A percentile compares a stretch with the other conserved stretches of the same genome.
phyloP scores from a whole-genome alignment of 2,797 vertebrate genomes.

The Enteromius treurensis region DNA sequence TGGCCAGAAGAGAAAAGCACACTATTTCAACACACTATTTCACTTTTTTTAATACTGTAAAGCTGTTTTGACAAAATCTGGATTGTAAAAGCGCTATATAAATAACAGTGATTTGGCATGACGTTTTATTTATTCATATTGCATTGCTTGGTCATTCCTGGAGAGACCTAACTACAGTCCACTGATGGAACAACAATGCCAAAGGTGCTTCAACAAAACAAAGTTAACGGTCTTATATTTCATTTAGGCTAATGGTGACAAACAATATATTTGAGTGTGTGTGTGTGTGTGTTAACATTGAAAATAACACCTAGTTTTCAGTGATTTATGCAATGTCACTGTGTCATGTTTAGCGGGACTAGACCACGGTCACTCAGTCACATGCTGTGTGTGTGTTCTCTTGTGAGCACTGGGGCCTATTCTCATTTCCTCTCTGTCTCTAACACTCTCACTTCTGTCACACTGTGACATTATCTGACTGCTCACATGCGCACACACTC shows the following conservation, averaged over 20 bases:
- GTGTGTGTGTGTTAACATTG: background rate
- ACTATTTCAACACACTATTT: too few species aligned
- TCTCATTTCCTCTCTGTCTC: constrained; percentile 79
- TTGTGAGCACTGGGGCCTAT: constrained; percentile 58
- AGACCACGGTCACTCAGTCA: constrained; percentile 70
- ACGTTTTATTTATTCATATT: too few species aligned
- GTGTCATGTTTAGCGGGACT: constrained; percentile 57
- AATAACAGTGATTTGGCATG: too few species aligned
- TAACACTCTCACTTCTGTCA: constrained; percentile 58
- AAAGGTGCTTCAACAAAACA: background rate
- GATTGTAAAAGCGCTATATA: too few species aligned
- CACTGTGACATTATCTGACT: constrained; percentile 19
- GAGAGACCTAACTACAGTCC: background rate
- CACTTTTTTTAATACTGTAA: too few species aligned
- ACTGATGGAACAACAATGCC: background rate
- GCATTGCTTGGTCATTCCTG: background rate
- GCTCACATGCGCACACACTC: background rate
- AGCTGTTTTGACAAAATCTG: too few species aligned
- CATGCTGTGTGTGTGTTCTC: constrained; percentile 60
- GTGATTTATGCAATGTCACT: constrained; percentile 5
- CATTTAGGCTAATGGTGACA: background rate
- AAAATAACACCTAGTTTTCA: background rate
- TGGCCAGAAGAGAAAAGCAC: too few species aligned
- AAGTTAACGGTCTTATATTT: background rate
- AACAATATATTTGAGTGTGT: background rate